Evolutionary conservation across 2,113 vertebrate genomes (phyloP), one percentile per base, ranked within the genome.

Genomic region (Prunella fulvescens): DNA sequence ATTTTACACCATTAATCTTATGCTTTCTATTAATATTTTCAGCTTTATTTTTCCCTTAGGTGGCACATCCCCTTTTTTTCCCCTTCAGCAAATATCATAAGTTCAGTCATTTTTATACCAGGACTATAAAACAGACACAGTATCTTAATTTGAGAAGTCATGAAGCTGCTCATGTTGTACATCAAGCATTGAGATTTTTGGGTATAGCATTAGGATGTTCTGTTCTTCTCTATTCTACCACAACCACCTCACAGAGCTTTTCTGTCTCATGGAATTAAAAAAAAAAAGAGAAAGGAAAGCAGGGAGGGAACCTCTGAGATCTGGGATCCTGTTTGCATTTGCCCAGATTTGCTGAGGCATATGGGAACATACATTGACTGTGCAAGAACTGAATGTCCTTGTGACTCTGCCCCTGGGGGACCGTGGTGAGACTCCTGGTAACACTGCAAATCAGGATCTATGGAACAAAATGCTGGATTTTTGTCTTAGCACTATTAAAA

Each of bases 401-500:
- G 62, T 88, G 45, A 67, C 65, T 74, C 51, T 48, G 54, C 76
- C 81, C 57, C 81, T 45, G 37, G 71, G 66, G 62, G 33, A 47
- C 53, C 1, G 1, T 71, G 58, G 57, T 54, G 78, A 94, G 60
- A 13, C n/a, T 96, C 70, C 45, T 56, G 45, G 53, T 94, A 74
- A 61, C 53, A 12, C 23, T 72, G 76, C 48, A 79, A 86, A 80
- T 64, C 40, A 53, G 44, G 40, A 88, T 66, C 69, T 93, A 53
- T 58, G 76, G 91, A 69, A 74, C 53, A 95, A 91, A 94, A 86
- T 25, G 31, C 71, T 96, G 82, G 47, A 92, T 95, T 97, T 97
- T 94, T 96, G 79, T 93, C 86, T 94, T 95, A 96, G 95, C 92
- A 66, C 93, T 98, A 97, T 95, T 97, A 96, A 97, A 97, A 97